Evolutionary conservation across 2,797 vertebrate species (phyloP).

Genomic region (Eidolon dupreanum): DNA sequence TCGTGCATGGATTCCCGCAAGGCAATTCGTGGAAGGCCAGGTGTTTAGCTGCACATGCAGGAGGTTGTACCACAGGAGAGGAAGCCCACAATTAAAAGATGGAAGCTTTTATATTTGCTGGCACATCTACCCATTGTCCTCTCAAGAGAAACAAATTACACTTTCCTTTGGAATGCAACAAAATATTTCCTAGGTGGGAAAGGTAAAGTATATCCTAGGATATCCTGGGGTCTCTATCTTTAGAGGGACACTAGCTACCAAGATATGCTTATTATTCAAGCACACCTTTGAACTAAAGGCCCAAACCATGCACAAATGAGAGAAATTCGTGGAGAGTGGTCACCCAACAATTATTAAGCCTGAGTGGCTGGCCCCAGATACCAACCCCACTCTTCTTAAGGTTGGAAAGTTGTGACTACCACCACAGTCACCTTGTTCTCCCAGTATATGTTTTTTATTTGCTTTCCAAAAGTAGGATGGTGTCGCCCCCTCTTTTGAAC

Average conservation of each 20-base stretch:
- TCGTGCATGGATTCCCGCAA: not conserved
- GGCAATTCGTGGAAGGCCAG: accelerated
- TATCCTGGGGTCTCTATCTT: not conserved
- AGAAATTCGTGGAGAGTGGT: not conserved
- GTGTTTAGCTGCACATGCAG: not conserved
- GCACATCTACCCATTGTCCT: not conserved
- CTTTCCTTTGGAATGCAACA: not conserved
- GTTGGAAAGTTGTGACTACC: not conserved
- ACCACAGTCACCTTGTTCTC: not conserved
- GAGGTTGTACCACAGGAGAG: not conserved
- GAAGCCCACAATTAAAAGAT: not conserved
- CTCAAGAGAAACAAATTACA: not conserved
- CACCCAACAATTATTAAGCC: not conserved
- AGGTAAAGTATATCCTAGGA: not conserved
- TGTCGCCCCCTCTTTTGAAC: too few relatives aligned
- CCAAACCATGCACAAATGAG: not conserved
- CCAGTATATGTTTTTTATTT: not conserved
- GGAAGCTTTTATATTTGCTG: not conserved
- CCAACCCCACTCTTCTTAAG: not conserved
- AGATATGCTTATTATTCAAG: not conserved
- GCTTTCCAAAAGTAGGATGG: not conserved
- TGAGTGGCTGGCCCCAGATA: not conserved
- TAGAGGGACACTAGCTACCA: not conserved
- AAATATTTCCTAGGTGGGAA: not conserved
- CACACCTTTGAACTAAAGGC: not conserved